Evolutionary conservation across 2,113 vertebrate species (phyloP).

Genomic region (Hipposideros armiger): DNA sequence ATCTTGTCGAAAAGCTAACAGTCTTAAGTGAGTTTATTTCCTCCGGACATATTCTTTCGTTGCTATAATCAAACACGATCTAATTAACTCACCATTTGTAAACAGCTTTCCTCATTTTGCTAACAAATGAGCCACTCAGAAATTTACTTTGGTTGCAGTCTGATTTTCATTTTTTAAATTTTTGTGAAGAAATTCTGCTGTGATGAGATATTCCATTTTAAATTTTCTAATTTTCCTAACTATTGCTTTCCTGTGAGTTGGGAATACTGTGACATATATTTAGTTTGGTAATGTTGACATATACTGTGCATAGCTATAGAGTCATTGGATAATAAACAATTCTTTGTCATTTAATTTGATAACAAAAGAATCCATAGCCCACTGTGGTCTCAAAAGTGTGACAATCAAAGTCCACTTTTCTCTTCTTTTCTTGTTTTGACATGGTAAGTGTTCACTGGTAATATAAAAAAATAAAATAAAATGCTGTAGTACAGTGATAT

Average conservation of each 20-base stretch:
- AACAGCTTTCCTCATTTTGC: constrained; percentile 74
- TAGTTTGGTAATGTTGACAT: constrained; percentile 29
- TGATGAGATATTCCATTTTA: constrained; percentile 61
- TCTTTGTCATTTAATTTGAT: constrained; percentile 47
- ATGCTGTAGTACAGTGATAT: neutral
- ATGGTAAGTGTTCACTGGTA: neutral
- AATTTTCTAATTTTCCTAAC: constrained; percentile 59
- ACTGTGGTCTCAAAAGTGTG: constrained; percentile 17
- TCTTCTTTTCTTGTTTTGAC: constrained; percentile 5
- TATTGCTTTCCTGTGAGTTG: constrained; percentile 63
- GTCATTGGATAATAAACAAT: constrained; percentile 48
- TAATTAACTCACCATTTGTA: constrained; percentile 76
- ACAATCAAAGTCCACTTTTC: neutral
- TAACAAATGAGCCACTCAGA: constrained; percentile 69
- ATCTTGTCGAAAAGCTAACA: constrained; percentile 73
- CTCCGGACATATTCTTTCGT: constrained; percentile 72
- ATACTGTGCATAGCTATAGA: constrained; percentile 32
- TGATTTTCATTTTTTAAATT: constrained; percentile 63
- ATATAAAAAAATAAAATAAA: constrained; percentile 26
- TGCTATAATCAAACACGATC: constrained; percentile 69
- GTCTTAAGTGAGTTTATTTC: constrained; percentile 77
- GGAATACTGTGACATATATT: constrained; percentile 29
- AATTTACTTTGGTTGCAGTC: constrained; percentile 62
- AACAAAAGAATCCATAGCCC: constrained; percentile 46
- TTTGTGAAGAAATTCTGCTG: constrained; percentile 74